These are phyloP conservation scores for Xylocopa sonorina DNA, from an alignment of 1,140 invertebrate species.

Conservation along the genomic window DNA sequence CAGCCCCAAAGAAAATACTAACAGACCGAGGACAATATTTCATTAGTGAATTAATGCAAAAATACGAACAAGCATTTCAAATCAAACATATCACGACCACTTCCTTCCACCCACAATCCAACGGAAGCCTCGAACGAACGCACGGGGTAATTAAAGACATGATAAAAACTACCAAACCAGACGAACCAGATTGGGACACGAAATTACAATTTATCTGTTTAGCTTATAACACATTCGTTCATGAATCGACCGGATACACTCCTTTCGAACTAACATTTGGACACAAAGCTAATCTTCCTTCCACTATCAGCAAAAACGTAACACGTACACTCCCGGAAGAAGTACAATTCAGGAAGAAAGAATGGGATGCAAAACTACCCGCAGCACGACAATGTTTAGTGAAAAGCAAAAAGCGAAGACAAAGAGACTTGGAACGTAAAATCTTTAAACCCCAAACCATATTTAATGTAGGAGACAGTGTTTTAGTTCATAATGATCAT, in stretches of 20 bases:
- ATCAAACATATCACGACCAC: slow-evolving; percentile 65
- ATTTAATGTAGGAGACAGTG: not conserved
- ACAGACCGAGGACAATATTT: slow-evolving; percentile 61
- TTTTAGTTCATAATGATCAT: too few species aligned
- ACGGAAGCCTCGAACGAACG: slow-evolving; percentile 64
- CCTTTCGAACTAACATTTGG: slow-evolving; percentile 5
- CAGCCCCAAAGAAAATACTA: slow-evolving; percentile 37
- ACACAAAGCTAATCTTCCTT: not conserved
- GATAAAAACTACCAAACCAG: not conserved
- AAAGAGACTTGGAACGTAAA: too few species aligned
- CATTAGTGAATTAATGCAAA: slow-evolving; percentile 55
- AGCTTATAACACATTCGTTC: not conserved
- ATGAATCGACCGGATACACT: not conserved
- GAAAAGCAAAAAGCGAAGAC: too few species aligned
- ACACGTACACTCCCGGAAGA: too few species aligned
- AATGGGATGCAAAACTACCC: not conserved
- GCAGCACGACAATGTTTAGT: too few species aligned
- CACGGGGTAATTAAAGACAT: slow-evolving; percentile 59
- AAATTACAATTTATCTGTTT: not conserved
- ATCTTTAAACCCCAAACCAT: not conserved
- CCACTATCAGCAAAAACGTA: too few species aligned
- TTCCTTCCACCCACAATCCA: slow-evolving; percentile 64
- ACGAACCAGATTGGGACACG: not conserved
- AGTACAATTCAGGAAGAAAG: not conserved
- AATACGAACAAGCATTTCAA: slow-evolving; percentile 58